Evolutionary conservation across 2,797 vertebrate species (phyloP).

Genomic region (Sylvilagus floridanus): DNA sequence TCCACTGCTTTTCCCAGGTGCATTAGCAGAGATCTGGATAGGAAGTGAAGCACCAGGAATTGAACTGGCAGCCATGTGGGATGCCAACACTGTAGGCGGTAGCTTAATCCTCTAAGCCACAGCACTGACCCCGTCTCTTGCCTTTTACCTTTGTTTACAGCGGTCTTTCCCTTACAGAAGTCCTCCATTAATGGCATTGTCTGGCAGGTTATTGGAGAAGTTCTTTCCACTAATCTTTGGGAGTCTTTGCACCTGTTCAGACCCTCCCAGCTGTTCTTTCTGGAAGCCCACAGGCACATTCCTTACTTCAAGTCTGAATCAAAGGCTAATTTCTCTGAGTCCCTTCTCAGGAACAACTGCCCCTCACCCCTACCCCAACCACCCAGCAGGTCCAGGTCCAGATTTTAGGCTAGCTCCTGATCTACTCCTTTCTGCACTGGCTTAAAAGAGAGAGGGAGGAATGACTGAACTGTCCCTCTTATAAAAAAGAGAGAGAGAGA

Average conservation of each 20-base stretch:
- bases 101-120: no score
- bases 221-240: neutral
- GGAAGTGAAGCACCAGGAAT: no score
- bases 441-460: neutral
- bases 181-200: neutral
- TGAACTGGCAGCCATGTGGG: no score
- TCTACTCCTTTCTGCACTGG: neutral
- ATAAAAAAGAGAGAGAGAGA: neutral
- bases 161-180: neutral
- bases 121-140: neutral
- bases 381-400: neutral
- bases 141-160: neutral
- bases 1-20: no score
- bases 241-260: neutral
- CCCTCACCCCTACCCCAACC: neutral
- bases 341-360: neutral
- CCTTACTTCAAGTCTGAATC: neutral
- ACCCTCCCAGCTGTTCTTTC: neutral
- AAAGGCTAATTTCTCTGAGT: slow-evolving; percentile 34
- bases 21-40: no score
- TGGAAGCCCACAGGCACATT: neutral
- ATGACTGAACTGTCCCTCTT: neutral
- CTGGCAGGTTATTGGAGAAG: neutral
- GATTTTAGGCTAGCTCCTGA: neutral
- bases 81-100: no score